A percentile compares a stretch with the other conserved stretches of the same genome.
phyloP scores from a whole-genome alignment of 2,113 vertebrate species.

The Delphinapterus leucas region DNA sequence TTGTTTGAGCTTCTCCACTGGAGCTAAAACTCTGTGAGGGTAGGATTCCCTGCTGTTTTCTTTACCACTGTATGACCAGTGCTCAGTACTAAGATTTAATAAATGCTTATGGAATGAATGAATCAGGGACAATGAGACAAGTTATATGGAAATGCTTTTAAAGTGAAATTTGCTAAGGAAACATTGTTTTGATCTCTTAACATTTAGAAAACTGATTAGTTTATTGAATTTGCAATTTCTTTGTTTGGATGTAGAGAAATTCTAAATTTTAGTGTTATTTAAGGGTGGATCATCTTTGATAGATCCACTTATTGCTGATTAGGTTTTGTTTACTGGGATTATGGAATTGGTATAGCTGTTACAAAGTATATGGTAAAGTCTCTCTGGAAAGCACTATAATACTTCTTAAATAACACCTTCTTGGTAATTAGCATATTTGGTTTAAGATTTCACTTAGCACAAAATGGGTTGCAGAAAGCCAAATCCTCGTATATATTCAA shows the following conservation, averaged over 20 bases:
- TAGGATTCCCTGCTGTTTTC: not conserved
- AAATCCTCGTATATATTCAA: slow-evolving; percentile 46
- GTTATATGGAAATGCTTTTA: slow-evolving; percentile 44
- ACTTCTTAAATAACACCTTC: slow-evolving; percentile 54
- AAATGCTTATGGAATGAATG: slow-evolving; percentile 37
- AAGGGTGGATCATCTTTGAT: not conserved
- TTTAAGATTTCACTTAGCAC: slow-evolving; percentile 61
- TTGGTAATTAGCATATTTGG: slow-evolving; percentile 64
- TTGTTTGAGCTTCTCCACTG: slow-evolving; percentile 1
- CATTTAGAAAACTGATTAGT: slow-evolving; percentile 27
- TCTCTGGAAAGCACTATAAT: slow-evolving; percentile 43
- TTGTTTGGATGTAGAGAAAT: slow-evolving; percentile 13
- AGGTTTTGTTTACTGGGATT: slow-evolving; percentile 49
- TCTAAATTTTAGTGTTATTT: slow-evolving; percentile 39
- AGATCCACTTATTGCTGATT: slow-evolving; percentile 2
- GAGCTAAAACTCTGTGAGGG: not conserved
- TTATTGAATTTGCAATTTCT: slow-evolving; percentile 47
- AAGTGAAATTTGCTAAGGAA: slow-evolving; percentile 49
- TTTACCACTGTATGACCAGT: not conserved
- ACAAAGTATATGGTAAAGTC: not conserved
- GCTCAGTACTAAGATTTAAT: not conserved
- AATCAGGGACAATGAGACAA: slow-evolving; percentile 39
- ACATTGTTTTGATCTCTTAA: slow-evolving; percentile 45
- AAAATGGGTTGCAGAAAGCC: slow-evolving; percentile 53
- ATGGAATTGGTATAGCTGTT: slow-evolving; percentile 33